These are phyloP conservation scores for Petrophora chlorosata DNA, from an alignment of 2,888 invertebrate genomes.

Conservation along the genomic window DNA sequence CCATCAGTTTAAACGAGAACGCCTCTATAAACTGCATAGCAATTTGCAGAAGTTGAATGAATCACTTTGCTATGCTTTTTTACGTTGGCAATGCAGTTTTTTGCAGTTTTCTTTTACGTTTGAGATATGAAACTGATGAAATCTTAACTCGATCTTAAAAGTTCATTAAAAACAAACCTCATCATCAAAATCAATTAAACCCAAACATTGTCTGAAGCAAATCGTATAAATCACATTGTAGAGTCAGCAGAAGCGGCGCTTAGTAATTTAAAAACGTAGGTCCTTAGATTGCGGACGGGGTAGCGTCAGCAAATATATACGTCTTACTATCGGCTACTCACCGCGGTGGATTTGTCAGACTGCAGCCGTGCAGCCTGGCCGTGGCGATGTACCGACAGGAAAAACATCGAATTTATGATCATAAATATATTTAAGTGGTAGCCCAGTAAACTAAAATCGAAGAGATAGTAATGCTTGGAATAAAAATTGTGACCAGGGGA, in stretches of 20 bases:
- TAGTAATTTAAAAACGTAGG: slow-evolving; percentile 65
- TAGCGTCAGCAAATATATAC: slow-evolving; percentile 77
- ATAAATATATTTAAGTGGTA: too few species aligned
- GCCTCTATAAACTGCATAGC: neutral
- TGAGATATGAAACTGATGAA: too few species aligned
- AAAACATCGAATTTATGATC: too few species aligned
- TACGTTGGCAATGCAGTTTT: neutral
- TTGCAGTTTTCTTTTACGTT: neutral
- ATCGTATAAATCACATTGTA: slow-evolving; percentile 43
- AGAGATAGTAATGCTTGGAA: too few species aligned
- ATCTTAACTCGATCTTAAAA: too few species aligned
- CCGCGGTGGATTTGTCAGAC: slow-evolving; percentile 76
- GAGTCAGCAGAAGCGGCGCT: slow-evolving; percentile 42
- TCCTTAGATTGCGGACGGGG: slow-evolving; percentile 59
- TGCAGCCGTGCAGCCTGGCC: slow-evolving; percentile 53
- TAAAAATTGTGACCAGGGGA: too few species aligned
- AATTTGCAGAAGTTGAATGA: neutral
- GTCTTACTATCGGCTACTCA: slow-evolving; percentile 74
- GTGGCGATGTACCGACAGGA: slow-evolving; percentile 47
- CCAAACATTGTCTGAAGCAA: slow-evolving; percentile 32
- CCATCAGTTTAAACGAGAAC: too few species aligned
- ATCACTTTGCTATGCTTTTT: neutral
- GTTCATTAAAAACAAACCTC: slow-evolving; percentile 4
- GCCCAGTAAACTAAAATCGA: too few species aligned
- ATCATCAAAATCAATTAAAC: slow-evolving; percentile 35